phyloP scores from a whole-genome alignment of 2,888 invertebrate species.

The Gymnosoma rotundatum region DNA sequence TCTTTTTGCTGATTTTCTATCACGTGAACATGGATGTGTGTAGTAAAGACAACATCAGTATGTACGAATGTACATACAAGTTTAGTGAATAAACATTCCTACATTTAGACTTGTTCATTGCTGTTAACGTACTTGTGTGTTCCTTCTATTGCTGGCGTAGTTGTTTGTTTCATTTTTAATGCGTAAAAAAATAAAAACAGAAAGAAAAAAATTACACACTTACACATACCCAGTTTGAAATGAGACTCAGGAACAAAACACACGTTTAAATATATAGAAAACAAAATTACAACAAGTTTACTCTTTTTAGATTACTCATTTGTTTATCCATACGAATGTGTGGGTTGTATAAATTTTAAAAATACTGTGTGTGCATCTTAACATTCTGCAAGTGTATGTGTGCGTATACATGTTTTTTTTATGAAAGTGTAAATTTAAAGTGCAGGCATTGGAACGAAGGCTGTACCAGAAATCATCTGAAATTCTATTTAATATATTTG shows the following conservation, averaged over 20 bases:
- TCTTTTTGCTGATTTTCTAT: conserved; percentile 58
- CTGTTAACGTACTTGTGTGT: not conserved
- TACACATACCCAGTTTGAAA: conserved; percentile 3
- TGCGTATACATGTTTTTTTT: not conserved
- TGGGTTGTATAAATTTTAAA: not conserved
- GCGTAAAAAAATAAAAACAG: conserved; percentile 32
- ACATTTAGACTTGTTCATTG: conserved; percentile 14
- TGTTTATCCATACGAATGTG: conserved; percentile 8
- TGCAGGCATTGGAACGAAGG: conserved; percentile 17
- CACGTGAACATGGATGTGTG: conserved; percentile 57
- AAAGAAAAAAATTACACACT: conserved; percentile 17
- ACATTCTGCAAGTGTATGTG: not conserved
- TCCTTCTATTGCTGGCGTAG: conserved; percentile 4
- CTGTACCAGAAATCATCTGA: not conserved
- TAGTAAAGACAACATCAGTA: conserved; percentile 33
- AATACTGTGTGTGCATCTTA: not conserved
- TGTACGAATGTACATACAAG: not conserved
- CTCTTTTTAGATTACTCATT: conserved; percentile 39
- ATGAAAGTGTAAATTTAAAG: not conserved
- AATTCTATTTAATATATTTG: no score
- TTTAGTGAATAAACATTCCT: not conserved
- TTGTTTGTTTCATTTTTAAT: conserved; percentile 45
- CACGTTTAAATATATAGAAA: not conserved
- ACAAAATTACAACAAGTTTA: conserved; percentile 37
- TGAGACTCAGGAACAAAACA: conserved; percentile 30